A percentile compares a stretch with the other conserved stretches of the same genome.
phyloP scores from a whole-genome alignment of 2,113 vertebrate species.

The Antigone vipio region DNA sequence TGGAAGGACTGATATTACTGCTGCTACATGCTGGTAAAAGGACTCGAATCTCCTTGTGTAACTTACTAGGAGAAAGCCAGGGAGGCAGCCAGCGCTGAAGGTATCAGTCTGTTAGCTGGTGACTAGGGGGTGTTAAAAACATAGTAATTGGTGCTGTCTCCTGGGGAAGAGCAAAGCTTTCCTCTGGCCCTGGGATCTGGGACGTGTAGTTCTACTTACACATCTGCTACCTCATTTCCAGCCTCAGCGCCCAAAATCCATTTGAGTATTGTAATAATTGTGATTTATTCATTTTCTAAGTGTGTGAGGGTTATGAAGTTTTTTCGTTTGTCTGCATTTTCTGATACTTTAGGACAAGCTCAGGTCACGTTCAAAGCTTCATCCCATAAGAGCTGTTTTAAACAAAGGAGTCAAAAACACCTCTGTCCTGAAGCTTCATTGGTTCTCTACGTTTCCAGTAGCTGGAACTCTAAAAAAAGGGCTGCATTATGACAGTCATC shows the following conservation, averaged over 20 bases:
- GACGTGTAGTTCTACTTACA: accelerated
- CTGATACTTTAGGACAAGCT: not conserved
- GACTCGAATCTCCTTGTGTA: not conserved
- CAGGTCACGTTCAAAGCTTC: not conserved
- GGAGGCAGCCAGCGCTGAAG: not conserved
- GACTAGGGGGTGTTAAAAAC: not conserved
- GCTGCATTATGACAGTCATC: not conserved
- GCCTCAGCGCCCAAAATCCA: not conserved
- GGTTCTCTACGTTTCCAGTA: not conserved
- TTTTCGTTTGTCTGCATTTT: not conserved
- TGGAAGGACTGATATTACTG: not conserved
- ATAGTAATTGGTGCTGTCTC: not conserved
- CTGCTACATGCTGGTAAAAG: not conserved
- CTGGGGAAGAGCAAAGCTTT: not conserved
- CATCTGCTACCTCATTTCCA: not conserved
- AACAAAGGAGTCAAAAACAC: not conserved
- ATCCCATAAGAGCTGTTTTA: not conserved
- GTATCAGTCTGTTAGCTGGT: not conserved
- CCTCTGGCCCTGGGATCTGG: not conserved
- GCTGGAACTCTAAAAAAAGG: not conserved
- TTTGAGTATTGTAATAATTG: not conserved
- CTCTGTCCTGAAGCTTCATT: not conserved
- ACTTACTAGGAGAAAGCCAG: not conserved
- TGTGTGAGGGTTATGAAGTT: not conserved
- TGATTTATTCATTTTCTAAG: not conserved